Percentiles rank a stretch among this genome's conserved stretches.
These are phyloP conservation scores for Leistus spinibarbis DNA, from an alignment of 2,888 invertebrate species.

Conservation along the genomic window DNA sequence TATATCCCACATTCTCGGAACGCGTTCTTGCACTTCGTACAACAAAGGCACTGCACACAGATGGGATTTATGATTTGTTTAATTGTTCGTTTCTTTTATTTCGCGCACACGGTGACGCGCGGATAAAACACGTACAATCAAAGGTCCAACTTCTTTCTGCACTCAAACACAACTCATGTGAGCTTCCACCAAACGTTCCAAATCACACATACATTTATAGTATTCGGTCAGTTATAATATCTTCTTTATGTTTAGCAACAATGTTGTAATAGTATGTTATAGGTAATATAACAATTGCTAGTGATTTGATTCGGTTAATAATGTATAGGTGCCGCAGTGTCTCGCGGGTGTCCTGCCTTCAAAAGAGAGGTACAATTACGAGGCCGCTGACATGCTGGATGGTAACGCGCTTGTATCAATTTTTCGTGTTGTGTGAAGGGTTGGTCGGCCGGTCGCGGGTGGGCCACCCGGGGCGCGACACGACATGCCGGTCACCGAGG, in stretches of 20 bases:
- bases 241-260: too few relatives aligned
- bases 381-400: slow-evolving; percentile 4
- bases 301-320: too few relatives aligned
- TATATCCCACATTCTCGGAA: slow-evolving; percentile 32
- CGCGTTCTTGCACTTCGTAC: slow-evolving; percentile 2
- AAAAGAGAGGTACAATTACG: neutral
- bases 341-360: neutral
- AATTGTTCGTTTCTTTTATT: slow-evolving; percentile 29
- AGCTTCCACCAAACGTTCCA: too few relatives aligned
- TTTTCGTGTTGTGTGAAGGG: neutral
- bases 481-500: neutral
- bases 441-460: neutral
- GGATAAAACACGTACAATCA: neutral
- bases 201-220: too few relatives aligned
- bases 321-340: neutral
- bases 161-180: too few relatives aligned
- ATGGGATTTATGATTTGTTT: slow-evolving; percentile 37
- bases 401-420: slow-evolving; percentile 2
- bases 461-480: slow-evolving; percentile 5
- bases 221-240: too few relatives aligned
- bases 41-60: slow-evolving; percentile 30
- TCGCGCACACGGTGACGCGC: neutral
- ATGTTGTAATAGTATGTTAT: too few relatives aligned
- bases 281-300: too few relatives aligned
- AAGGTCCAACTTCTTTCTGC: too few relatives aligned